Conservation (phyloP, 2,113 vertebrate species). For the Burhinus oedicnemus region DNA sequence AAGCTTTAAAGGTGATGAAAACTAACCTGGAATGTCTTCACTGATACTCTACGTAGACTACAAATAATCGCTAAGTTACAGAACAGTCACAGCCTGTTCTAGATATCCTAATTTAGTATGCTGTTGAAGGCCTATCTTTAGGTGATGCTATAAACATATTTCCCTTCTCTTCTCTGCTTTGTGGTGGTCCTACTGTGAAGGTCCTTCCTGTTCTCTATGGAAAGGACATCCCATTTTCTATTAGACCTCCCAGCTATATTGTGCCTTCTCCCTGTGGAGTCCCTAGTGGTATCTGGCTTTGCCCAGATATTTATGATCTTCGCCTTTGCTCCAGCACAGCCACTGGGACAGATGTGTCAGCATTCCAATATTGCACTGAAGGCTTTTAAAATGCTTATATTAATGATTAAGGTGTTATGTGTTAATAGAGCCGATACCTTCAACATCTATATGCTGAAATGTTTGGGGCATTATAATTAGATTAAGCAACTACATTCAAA, state of each 20-base stretch:
- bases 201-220: background rate
- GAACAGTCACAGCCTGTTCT: slow-evolving; percentile 63
- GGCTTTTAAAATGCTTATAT: background rate
- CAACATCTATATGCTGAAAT: slow-evolving; percentile 38
- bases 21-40: slow-evolving; percentile 42
- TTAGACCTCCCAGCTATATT: background rate
- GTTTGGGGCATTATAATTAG: slow-evolving; percentile 40
- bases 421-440: slow-evolving; percentile 28
- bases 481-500: slow-evolving; percentile 47
- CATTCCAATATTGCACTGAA: background rate
- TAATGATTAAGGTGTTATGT: background rate
- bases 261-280: background rate
- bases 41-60: slow-evolving; percentile 37
- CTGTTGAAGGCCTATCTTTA: background rate
- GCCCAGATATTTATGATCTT: background rate
- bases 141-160: background rate
- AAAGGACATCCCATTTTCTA: background rate
- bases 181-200: background rate
- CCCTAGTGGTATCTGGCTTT: background rate
- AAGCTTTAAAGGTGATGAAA: slow-evolving; percentile 59
- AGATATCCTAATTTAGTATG: background rate
- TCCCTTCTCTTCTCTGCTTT: background rate
- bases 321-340: background rate
- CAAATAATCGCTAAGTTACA: slow-evolving; percentile 56
- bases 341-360: background rate